These are phyloP conservation scores for Eupelmus urozonus DNA, from an alignment of 2,888 invertebrate genomes.

Conservation along the genomic window DNA sequence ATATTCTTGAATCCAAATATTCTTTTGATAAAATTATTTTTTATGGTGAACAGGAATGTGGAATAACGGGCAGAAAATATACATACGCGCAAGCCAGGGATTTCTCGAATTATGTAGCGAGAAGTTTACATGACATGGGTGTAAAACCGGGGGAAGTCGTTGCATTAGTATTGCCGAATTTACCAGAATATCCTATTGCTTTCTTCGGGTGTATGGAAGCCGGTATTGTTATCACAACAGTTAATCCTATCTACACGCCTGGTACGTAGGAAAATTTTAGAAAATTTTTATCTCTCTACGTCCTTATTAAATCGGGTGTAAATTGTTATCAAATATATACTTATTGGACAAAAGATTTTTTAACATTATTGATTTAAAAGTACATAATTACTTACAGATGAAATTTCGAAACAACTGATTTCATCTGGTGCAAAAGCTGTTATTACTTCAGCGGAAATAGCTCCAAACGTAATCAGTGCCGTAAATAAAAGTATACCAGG, in stretches of 20 bases:
- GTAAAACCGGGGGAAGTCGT: conserved; percentile 83
- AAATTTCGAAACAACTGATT: conserved; percentile 83
- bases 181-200: conserved; percentile 86
- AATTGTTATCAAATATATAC: too few relatives aligned
- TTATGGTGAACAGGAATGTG: conserved; percentile 82
- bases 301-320: too few relatives aligned
- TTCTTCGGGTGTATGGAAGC: conserved; percentile 84
- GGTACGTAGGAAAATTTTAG: too few relatives aligned
- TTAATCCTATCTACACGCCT: conserved; percentile 86
- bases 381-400: conserved; percentile 78
- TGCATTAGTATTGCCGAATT: conserved; percentile 86
- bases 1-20: background rate
- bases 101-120: conserved; percentile 83
- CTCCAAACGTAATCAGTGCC: conserved; percentile 78
- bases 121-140: conserved; percentile 83
- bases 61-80: conserved; percentile 84
- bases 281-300: too few relatives aligned
- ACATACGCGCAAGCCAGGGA: conserved; percentile 84
- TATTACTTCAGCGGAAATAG: conserved; percentile 81
- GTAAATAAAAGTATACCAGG: conserved; percentile 57
- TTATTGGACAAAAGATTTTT: too few relatives aligned
- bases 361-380: too few relatives aligned
- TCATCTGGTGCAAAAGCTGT: conserved; percentile 83
- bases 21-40: background rate
- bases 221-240: conserved; percentile 84